A percentile compares a stretch with the other conserved stretches of the same genome.
Conservation (phyloP, 2,113 vertebrate genomes). For the Hyla sarda region DNA sequence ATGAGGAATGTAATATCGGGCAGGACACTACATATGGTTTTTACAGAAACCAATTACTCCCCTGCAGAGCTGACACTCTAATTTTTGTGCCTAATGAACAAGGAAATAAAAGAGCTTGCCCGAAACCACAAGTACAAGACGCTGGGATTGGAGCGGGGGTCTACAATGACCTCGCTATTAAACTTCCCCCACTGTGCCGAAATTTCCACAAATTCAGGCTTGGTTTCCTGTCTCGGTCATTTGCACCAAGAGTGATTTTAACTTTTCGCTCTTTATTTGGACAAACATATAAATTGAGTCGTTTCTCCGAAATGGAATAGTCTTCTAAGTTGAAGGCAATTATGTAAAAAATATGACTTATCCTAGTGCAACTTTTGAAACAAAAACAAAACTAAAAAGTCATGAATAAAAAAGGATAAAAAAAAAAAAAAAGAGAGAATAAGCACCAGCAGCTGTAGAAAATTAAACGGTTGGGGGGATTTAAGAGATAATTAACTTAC, state of each 20-base stretch:
- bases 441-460: slow-evolving; percentile 53
- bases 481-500: slow-evolving; percentile 56
- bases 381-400: not conserved
- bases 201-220: slow-evolving; percentile 46
- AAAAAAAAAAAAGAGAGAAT: slow-evolving; percentile 18
- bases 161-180: slow-evolving; percentile 54
- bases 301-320: slow-evolving; percentile 20
- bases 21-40: slow-evolving; percentile 26
- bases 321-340: not conserved
- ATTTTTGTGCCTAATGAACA: slow-evolving; percentile 47
- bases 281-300: slow-evolving; percentile 13
- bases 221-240: slow-evolving; percentile 52
- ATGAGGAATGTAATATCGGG: slow-evolving; percentile 3
- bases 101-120: slow-evolving; percentile 31
- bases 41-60: slow-evolving; percentile 47
- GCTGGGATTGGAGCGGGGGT: slow-evolving; percentile 22
- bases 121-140: slow-evolving; percentile 16
- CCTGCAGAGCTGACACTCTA: slow-evolving; percentile 55
- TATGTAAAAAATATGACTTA: slow-evolving; percentile 3
- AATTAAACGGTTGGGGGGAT: slow-evolving; percentile 54
- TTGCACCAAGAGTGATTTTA: slow-evolving; percentile 44
- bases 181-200: slow-evolving; percentile 54
- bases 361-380: slow-evolving; percentile 27
- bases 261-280: slow-evolving; percentile 31
- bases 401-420: not conserved